Conservation (phyloP, 2,888 invertebrate genomes). For the Ceraclea dissimilis region DNA sequence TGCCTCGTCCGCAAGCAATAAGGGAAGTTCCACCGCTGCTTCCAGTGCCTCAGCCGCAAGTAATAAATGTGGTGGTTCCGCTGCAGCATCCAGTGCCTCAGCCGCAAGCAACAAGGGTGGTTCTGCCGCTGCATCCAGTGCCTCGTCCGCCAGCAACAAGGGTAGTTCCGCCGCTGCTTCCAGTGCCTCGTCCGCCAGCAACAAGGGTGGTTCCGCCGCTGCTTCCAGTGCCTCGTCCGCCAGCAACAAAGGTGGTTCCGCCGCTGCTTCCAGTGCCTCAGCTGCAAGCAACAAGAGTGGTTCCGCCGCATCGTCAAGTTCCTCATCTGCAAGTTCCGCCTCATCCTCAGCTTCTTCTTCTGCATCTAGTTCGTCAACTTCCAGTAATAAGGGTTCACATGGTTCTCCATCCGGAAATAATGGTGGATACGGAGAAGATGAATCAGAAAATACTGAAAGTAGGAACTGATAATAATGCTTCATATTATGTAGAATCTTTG, state of each 20-base stretch:
- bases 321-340: neutral
- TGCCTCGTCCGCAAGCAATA: too few relatives aligned
- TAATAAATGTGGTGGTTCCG: neutral
- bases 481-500: neutral
- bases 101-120: neutral
- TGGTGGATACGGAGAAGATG: too few relatives aligned
- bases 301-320: neutral
- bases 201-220: neutral
- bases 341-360: neutral
- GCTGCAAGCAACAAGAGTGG: neutral
- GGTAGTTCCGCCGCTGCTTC: neutral
- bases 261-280: neutral
- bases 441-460: neutral
- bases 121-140: neutral
- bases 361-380: neutral
- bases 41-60: neutral
- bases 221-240: neutral
- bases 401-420: too few relatives aligned
- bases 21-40: neutral
- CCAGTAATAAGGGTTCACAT: too few relatives aligned
- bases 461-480: neutral
- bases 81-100: neutral
- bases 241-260: neutral
- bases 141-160: neutral
- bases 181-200: neutral